Conservation (phyloP, 2,888 invertebrate genomes). For the Thecocarcelia acutangulata region DNA sequence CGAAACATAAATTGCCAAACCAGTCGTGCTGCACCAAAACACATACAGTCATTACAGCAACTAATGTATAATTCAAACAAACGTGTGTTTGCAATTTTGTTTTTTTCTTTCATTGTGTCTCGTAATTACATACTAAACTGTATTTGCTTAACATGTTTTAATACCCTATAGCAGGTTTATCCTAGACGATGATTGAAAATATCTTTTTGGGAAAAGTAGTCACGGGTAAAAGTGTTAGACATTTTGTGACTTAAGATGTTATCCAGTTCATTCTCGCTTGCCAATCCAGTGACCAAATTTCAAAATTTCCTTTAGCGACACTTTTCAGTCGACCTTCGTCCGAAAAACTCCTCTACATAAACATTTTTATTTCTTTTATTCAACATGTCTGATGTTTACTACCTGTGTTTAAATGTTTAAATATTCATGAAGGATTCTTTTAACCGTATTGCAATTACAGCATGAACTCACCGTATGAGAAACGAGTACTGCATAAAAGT, state of each 20-base stretch:
- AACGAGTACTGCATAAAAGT: slow-evolving; percentile 10
- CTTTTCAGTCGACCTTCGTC: not conserved
- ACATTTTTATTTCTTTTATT: not conserved
- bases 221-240: too few species aligned
- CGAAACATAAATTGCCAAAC: slow-evolving; percentile 17
- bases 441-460: slow-evolving; percentile 59
- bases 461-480: slow-evolving; percentile 30
- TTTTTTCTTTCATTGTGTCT: slow-evolving; percentile 1
- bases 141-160: not conserved
- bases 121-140: not conserved
- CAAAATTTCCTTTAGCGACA: too few species aligned
- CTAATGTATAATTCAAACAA: slow-evolving; percentile 64
- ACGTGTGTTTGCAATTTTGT: slow-evolving; percentile 19
- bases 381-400: slow-evolving; percentile 58
- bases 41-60: slow-evolving; percentile 15
- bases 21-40: slow-evolving; percentile 35
- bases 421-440: slow-evolving; percentile 62
- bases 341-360: not conserved
- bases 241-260: too few species aligned
- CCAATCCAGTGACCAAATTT: too few species aligned
- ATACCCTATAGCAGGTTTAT: not conserved
- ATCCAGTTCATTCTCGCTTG: too few species aligned
- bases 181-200: too few species aligned
- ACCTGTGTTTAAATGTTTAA: slow-evolving; percentile 57
- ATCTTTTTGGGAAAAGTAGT: too few species aligned